Conservation (phyloP, 35 echinoderm and acorn worm species). For the Nesometra sesokonis region DNA sequence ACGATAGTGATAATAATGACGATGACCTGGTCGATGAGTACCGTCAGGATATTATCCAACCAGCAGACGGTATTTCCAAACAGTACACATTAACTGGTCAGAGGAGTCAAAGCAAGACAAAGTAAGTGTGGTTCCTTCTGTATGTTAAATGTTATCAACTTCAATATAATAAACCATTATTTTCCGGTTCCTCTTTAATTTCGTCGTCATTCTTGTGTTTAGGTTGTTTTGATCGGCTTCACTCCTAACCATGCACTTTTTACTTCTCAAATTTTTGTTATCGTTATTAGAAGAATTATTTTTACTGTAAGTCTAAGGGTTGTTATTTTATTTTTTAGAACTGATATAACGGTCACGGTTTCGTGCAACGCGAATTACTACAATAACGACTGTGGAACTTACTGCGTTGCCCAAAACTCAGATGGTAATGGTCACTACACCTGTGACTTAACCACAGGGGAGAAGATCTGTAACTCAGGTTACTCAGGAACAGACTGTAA, state of each 20-base stretch:
- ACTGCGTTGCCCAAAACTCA: not conserved
- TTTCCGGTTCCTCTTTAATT: no score
- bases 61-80: not conserved
- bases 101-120: not conserved
- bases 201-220: no score
- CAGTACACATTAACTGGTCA: not conserved
- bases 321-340: not conserved
- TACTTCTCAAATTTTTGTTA: no score
- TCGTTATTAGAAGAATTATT: no score
- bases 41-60: not conserved
- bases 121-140: no score
- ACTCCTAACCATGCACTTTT: no score
- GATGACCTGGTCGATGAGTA: not conserved
- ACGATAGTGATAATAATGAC: not conserved
- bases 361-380: not conserved
- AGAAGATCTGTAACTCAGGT: conserved; percentile 1
- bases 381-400: not conserved
- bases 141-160: no score
- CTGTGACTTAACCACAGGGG: not conserved
- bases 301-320: no score
- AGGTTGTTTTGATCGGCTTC: no score
- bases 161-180: no score
- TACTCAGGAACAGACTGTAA: not conserved
- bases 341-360: not conserved
- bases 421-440: not conserved